phyloP scores from a whole-genome alignment of 2,113 vertebrate genomes.

The Vombatus ursinus region DNA sequence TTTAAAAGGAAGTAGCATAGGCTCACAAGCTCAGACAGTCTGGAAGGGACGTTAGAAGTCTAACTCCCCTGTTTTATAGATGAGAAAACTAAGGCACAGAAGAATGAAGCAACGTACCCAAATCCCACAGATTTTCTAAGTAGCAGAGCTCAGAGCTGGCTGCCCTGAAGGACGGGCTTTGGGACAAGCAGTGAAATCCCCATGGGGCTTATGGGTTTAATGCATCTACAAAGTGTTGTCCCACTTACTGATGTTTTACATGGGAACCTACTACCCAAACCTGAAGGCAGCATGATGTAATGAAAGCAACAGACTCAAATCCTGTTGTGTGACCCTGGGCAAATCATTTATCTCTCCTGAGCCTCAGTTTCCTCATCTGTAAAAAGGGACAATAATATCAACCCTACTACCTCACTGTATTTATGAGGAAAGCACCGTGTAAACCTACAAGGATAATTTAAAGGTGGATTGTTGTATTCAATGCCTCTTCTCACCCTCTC shows the following conservation, averaged over 20 bases:
- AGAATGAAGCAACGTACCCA: background rate
- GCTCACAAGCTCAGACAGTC: background rate
- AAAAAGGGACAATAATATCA: background rate
- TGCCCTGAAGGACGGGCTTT: background rate
- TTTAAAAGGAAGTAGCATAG: background rate
- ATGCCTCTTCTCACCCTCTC: background rate
- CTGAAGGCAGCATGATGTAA: background rate
- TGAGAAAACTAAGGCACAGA: background rate
- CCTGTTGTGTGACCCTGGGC: background rate
- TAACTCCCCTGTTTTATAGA: background rate
- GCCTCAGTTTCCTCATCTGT: background rate
- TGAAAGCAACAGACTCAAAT: background rate
- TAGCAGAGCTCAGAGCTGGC: background rate
- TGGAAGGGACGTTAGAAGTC: background rate
- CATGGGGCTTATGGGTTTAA: background rate
- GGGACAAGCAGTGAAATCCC: background rate
- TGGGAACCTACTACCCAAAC: background rate
- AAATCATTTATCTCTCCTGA: background rate
- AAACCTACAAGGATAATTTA: background rate
- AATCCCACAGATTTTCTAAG: background rate
- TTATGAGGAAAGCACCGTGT: background rate
- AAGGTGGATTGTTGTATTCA: background rate
- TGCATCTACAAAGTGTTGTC: background rate
- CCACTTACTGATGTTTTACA: background rate
- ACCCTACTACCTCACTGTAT: background rate